A percentile compares a stretch with the other conserved stretches of the same genome.
phyloP scores from a whole-genome alignment of 2,797 vertebrate species.

The Coracias cyanogaster region DNA sequence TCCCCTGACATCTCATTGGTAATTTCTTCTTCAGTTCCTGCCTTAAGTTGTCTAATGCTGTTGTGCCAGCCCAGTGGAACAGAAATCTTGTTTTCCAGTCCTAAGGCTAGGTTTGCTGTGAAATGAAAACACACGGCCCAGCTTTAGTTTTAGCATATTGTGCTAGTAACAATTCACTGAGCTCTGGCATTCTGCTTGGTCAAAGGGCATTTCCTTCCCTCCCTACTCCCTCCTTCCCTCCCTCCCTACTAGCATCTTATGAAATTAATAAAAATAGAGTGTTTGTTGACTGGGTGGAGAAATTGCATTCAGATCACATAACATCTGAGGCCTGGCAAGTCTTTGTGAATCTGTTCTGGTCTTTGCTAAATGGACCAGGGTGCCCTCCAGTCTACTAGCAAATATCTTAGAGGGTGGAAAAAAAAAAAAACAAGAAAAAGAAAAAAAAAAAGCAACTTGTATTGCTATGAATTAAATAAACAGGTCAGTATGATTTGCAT shows the following conservation, averaged over 20 bases:
- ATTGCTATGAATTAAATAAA: not conserved
- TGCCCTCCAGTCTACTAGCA: conserved; percentile 2
- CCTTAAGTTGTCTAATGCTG: not conserved
- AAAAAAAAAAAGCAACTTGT: not conserved
- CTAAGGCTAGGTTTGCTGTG: conserved; percentile 15
- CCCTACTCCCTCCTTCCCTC: not conserved
- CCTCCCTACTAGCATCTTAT: not conserved
- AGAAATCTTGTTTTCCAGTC: conserved; percentile 24
- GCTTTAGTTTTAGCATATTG: conserved; percentile 35
- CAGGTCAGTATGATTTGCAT: not conserved
- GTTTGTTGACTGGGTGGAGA: conserved; percentile 47
- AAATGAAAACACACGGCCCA: not conserved
- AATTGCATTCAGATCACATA: conserved; percentile 61
- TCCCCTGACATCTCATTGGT: not conserved
- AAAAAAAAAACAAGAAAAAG: not conserved
- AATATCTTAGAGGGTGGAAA: not conserved
- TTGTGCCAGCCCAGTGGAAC: not conserved
- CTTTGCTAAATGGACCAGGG: conserved; percentile 22
- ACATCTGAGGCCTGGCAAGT: conserved; percentile 41
- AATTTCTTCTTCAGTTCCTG: not conserved
- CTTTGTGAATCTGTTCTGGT: conserved; percentile 2
- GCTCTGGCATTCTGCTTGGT: conserved; percentile 31
- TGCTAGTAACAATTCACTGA: conserved; percentile 18
- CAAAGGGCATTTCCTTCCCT: conserved; percentile 45
- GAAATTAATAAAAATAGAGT: conserved; percentile 59